Evolutionary conservation across 2,888 invertebrate genomes (phyloP), one percentile per base, ranked within the genome.

Genomic region (Odiellus spinosus): DNA sequence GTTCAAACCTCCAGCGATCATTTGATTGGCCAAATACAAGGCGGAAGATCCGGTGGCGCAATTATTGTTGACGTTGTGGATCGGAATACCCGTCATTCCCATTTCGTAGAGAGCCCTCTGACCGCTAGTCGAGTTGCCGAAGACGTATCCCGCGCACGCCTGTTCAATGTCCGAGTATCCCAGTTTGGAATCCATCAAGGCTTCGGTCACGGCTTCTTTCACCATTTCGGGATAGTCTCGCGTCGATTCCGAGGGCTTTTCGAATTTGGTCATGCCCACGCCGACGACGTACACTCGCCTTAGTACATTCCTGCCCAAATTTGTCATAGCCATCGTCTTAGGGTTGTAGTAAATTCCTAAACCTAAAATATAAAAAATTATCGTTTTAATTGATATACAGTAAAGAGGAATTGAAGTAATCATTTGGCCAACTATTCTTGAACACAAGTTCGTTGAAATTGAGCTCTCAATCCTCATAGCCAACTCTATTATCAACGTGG

Each of bases 221-320:
- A 84, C 93, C 76, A 95, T 78, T 57, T 91, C 81, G 1, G 96
- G 95, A 65, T 96, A 98, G 66, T 96, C 95, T 57, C 82, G 74
- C 44, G 78, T 73, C 46, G 77, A 69, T 42, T 73, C 72, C 44
- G 84, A 88, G 41, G 96, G 96, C 67, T 95, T 96, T 61, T 87
- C 83, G 69, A 98, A 98, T 76, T 91, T 91, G 53, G 93, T 93
- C 93, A 95, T 95, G 54, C 93, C 93, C 57, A 93, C 91, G 54
- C 95, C 95, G 60, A 93, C 76, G 46, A 93, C 88, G 67, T 76
- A 95, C 45, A 90, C 87, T 48, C 59, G 60, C 48, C 59, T 55
- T 26, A 26, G 8, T 8, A 26, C 8, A 8, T 26, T 26, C 26
- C 8, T 26, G 26, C 26, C 26, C 8, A 26, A 6, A 26, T 26